Evolutionary conservation across 2,113 vertebrate species (phyloP), one percentile per base, ranked within the genome.

Genomic region (Callionymus lyra): DNA sequence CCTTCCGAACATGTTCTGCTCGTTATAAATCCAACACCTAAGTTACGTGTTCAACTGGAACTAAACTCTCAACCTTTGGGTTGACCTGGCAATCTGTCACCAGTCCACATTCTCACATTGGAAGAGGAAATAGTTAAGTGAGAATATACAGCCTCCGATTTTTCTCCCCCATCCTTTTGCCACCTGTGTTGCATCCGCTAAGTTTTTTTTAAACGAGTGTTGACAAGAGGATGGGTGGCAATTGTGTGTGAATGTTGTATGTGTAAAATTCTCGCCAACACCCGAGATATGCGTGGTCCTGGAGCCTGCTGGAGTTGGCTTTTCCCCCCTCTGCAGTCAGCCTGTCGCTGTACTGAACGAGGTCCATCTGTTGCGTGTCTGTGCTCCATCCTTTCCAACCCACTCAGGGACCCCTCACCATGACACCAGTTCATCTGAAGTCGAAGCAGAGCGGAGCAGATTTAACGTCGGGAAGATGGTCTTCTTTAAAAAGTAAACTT

Each of bases 301-400:
- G 3, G 1, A 50, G 71, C 56, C 59, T 54, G 61, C 61, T 63
- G 65, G 73, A 62, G 55, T 56, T 40, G 50, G 10, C 31, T 9
- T 32, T 52, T 45, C 42, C 47, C n/a, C 59, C 53, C 49, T 41
- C 31, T 47, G 9, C 41, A 56, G 41, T 68, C 56, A 48, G 59
- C 66, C 63, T 17, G 34, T 54, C 46, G 37, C 44, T 31, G 14
- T n/a, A 1, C 59, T 54, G 48, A 66, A 68, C 47, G 60, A 37
- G 40, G 54, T 65, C 80, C 80, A 77, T 80, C 77, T 82, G 80
- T 54, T 74, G 50, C 39, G 68, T 66, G 74, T 64, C 69, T 65
- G 60, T 48, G 51, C 17, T 31, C 47, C 75, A 63, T 65, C 53
- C 57, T 65, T 45, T 39, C 35, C 60, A 64, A 52, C 61, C 50